These are phyloP conservation scores for Epizoanthus fatuus DNA, from an alignment of 92 coral and sea anemone species.

Conservation along the genomic window DNA sequence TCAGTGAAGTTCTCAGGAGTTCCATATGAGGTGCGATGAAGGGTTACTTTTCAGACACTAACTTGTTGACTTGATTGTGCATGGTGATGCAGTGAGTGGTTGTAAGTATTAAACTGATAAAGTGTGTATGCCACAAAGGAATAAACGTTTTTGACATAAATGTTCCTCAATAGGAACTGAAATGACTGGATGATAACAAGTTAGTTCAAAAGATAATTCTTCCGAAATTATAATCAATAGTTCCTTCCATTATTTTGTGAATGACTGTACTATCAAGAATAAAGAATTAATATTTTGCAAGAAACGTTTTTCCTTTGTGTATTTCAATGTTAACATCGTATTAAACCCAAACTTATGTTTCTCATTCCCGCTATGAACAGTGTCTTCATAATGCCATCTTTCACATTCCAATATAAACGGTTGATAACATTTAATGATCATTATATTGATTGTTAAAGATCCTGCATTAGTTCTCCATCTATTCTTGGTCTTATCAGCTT, in stretches of 20 bases:
- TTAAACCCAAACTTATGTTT: not conserved
- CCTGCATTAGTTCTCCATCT: too few relatives aligned
- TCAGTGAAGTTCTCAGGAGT: constrained; percentile 31
- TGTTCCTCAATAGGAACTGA: not conserved
- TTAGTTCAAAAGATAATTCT: too few relatives aligned
- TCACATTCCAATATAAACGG: too few relatives aligned
- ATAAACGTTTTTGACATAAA: not conserved
- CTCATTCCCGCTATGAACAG: too few relatives aligned
- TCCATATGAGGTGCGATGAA: constrained; percentile 31
- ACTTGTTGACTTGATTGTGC: not conserved
- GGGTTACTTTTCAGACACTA: not conserved
- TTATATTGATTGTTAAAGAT: too few relatives aligned
- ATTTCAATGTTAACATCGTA: not conserved
- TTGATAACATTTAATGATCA: too few relatives aligned
- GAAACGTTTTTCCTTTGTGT: constrained; percentile 24
- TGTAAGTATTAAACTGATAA: constrained; percentile 27
- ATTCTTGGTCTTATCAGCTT: too few relatives aligned
- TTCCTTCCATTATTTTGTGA: too few relatives aligned
- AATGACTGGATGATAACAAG: not conserved
- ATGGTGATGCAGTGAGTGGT: too few relatives aligned
- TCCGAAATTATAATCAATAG: too few relatives aligned
- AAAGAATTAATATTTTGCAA: not conserved
- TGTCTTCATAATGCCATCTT: too few relatives aligned
- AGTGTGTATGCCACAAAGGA: not conserved
- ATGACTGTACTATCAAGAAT: too few relatives aligned